A percentile compares a stretch with the other conserved stretches of the same genome.
These are phyloP conservation scores for Morelia viridis DNA, from an alignment of 2,797 vertebrate genomes.

Conservation along the genomic window DNA sequence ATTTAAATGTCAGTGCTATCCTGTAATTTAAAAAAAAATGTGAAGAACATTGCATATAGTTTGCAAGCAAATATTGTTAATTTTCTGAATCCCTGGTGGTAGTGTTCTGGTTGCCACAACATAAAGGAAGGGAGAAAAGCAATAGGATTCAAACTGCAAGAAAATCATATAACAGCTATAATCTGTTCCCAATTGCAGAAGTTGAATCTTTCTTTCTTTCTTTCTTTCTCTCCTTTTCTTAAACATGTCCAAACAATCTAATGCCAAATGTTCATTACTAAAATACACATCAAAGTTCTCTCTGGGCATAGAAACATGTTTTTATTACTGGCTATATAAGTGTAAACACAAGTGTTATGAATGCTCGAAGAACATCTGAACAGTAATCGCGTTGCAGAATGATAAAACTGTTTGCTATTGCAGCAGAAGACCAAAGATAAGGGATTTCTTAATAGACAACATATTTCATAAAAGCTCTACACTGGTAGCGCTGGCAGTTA, in stretches of 20 bases:
- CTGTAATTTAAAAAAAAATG: neutral
- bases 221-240: neutral
- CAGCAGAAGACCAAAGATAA: neutral
- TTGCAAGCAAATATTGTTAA: neutral
- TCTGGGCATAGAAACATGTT: neutral
- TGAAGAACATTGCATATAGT: neutral
- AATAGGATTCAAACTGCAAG: neutral
- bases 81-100: neutral
- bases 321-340: neutral
- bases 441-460: neutral
- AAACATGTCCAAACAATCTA: neutral
- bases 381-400: neutral
- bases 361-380: conserved; percentile 1
- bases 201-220: neutral
- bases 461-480: neutral
- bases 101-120: neutral
- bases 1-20: neutral
- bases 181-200: neutral
- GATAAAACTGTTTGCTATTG: neutral
- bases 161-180: neutral
- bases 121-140: neutral
- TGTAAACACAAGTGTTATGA: conserved; percentile 3
- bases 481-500: neutral
- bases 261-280: neutral
- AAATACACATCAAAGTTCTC: neutral